Base-by-base conservation (phyloP, 53 echinoderm and acorn worm genomes). In the Crossaster papposus region DNA sequence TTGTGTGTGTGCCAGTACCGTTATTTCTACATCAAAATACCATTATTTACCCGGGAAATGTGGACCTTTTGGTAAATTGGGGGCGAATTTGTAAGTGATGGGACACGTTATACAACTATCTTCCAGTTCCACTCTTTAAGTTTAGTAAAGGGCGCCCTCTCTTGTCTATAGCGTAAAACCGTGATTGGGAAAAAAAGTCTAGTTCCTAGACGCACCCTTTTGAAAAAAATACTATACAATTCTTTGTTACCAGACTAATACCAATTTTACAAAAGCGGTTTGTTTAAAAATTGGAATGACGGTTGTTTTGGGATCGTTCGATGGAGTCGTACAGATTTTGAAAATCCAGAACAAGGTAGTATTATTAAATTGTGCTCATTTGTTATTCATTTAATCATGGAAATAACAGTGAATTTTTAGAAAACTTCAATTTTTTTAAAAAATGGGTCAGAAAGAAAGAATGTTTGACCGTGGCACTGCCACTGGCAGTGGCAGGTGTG, bases 131-230 rank as follows among this genome's bases (percentile, higher is more conserved):
- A 28, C 29, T n/a, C 71, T 70, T 70, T 70, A 70, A 70, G 29
- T 70, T n/a, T n/a, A n/a, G n/a, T 0, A 22, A 22, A 79, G 13
- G 79, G 79, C 79, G 79, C 79, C 79, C 79, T 79, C 79, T 79
- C 28, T 79, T 52, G 51, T 53, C 30, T 5, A 15, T 53, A 51
- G 29, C 44, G 36, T 2, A 34, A 73, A 22, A 37, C n/a, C 10
- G 3, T n/a, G 38, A 24, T 12, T 2, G 38, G 15, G 44, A 44
- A 44, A 44, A 44, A 7, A 9, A 58, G 58, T 58, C 58, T 58
- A 58, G 58, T 1, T 58, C 17, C 58, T 20, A 58, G 58, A 58
- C 58, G 44, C 9, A 9, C 44, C 5, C 44, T 44, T 44, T 9
- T 44, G 58, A 58, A 58, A 2, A 58, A 3, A 17, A 15, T 20